A percentile compares a stretch with the other conserved stretches of the same genome.
Conservation (phyloP, 2,888 invertebrate species). For the Coenonympha arcania region DNA sequence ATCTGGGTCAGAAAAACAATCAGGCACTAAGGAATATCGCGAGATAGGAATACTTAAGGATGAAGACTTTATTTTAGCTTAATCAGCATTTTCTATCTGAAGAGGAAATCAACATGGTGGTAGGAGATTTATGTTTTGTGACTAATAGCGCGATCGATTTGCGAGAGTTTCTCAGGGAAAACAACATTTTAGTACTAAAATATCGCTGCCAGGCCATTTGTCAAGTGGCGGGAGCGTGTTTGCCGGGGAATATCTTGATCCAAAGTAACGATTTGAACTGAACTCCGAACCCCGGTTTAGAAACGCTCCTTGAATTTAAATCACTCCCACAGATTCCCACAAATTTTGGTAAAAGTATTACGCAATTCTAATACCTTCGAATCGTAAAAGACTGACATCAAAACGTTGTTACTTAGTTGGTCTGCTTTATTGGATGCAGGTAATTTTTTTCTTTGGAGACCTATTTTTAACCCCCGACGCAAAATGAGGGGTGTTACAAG, state of each 20-base stretch:
- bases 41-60: neutral
- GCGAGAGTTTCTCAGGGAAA: slow-evolving; percentile 4
- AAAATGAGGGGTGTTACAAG: no score
- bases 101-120: slow-evolving; percentile 6
- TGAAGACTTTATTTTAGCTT: neutral
- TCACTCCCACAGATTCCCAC: slow-evolving; percentile 1
- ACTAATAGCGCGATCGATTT: slow-evolving; percentile 14
- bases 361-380: neutral
- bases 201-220: slow-evolving; percentile 16
- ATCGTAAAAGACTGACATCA: no score
- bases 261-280: slow-evolving; percentile 1
- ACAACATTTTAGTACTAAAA: slow-evolving; percentile 21
- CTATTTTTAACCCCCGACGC: no score
- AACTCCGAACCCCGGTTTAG: neutral
- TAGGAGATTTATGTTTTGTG: slow-evolving; percentile 16
- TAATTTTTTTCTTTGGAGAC: no score
- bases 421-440: no score
- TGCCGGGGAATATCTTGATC: slow-evolving; percentile 5
- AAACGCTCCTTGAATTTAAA: slow-evolving; percentile 3
- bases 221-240: slow-evolving; percentile 4
- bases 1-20: neutral
- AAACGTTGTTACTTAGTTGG: no score
- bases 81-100: slow-evolving; percentile 13
- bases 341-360: neutral
- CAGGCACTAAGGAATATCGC: neutral